Evolutionary conservation across 2,113 vertebrate species (phyloP).

Genomic region (Pelodiscus sinensis): DNA sequence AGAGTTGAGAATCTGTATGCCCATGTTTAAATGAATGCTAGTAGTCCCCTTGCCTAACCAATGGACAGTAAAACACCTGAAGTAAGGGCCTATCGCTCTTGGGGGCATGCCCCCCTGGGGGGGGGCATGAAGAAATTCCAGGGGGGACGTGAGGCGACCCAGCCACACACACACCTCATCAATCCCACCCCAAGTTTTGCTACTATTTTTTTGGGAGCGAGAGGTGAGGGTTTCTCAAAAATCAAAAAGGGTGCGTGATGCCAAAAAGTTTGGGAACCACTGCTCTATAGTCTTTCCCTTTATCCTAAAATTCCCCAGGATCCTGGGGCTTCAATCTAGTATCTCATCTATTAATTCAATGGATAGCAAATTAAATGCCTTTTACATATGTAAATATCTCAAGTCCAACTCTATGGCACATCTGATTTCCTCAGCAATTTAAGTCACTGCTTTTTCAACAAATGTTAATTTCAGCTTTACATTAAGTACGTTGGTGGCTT

Average conservation of each 20-base stretch:
- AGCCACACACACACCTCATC: too few relatives aligned
- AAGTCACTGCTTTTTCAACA: background rate
- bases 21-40: background rate
- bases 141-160: too few relatives aligned
- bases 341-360: background rate
- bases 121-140: too few relatives aligned
- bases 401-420: background rate
- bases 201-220: too few relatives aligned
- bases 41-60: background rate
- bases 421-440: constrained; percentile 26
- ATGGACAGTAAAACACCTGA: background rate
- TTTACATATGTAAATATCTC: constrained; percentile 1
- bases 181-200: too few relatives aligned
- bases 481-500: background rate
- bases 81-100: background rate
- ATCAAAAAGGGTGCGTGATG: too few relatives aligned
- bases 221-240: too few relatives aligned
- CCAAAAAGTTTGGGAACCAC: too few relatives aligned
- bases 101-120: too few relatives aligned
- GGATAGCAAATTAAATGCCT: background rate
- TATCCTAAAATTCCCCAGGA: background rate
- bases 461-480: background rate
- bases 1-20: background rate
- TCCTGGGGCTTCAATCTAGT: background rate
- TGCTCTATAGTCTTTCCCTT: background rate